Base-by-base conservation (phyloP, 2,113 vertebrate genomes). In the Malurus alboscapulatus region DNA sequence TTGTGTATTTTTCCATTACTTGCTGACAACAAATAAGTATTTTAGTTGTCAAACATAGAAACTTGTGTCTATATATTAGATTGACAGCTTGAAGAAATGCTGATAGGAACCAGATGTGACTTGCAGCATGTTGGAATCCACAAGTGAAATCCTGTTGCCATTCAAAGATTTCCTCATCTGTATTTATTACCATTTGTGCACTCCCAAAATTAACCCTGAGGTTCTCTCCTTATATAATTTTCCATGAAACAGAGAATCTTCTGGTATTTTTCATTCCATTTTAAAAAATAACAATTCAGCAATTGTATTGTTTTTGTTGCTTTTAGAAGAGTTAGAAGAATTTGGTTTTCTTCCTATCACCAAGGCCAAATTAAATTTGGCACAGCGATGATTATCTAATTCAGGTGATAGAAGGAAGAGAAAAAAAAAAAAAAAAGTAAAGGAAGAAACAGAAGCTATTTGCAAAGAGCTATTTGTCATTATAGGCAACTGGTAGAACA, bases 161-260 rank as follows among this genome's bases (percentile, higher is more conserved):
- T 10, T 42, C 7, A 8, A 50, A 40, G 13, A 38, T 48, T 73
- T 66, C 3, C 6, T 40, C 5, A 2, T 3, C 15, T 2, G 1
- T 26, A 38, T 74, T 42, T 66, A 44, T 51, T 48, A 67, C 12
- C 36, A n/a, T 59, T 5, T 71, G 6, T 67, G 67, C 18, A 38
- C 2, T 65, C 13, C 3, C 4, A n/a, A 77, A 48, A 24, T 40
- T 71, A 78, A 71, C 10, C 6, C 65, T 76, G 19, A 79, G 65
- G 27, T 68, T 83, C 20, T 84, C 27, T 20, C 38, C 42, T 66
- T 42, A 44, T 30, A 47, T 55, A 42, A 34, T 78, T 78, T 81
- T 87, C 32, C 13, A 40, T 9, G 38, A 32, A 27, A 78, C 24
- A 24, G 29, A 73, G 21, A 84, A 42, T 34, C 19, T 69, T 62